Conservation (phyloP, 2,888 invertebrate genomes). For the Drosophila stalkeri region DNA sequence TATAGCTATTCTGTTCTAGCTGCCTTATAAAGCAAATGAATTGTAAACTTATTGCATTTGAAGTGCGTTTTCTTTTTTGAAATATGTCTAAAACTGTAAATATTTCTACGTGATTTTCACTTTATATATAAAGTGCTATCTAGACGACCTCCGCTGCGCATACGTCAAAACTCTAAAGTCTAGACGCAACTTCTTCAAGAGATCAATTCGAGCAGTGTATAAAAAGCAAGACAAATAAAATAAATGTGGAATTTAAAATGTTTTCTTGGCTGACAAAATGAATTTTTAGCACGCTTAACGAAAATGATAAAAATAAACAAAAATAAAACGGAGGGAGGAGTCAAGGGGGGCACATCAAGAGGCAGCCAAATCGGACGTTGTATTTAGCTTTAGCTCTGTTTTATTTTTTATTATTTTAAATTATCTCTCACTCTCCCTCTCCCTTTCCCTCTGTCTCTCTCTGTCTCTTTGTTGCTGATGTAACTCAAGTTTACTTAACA, state of each 20-base stretch:
- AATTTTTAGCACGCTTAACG: slow-evolving; percentile 70
- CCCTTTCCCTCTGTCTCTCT: background rate
- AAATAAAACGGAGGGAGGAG: slow-evolving; percentile 19
- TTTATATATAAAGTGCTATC: background rate
- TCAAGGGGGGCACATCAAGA: background rate
- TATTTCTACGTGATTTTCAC: slow-evolving; percentile 4
- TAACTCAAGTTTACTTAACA: slow-evolving; percentile 9
- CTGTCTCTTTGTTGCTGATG: background rate
- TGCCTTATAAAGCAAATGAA: slow-evolving; percentile 40
- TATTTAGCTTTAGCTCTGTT: slow-evolving; percentile 20
- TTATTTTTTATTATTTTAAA: slow-evolving; percentile 21
- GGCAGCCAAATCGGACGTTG: slow-evolving; percentile 20
- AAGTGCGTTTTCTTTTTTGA: slow-evolving; percentile 30
- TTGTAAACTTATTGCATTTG: slow-evolving; percentile 44
- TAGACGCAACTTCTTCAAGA: slow-evolving; percentile 15
- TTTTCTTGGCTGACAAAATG: slow-evolving; percentile 52
- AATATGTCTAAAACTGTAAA: slow-evolving; percentile 34
- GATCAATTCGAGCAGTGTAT: slow-evolving; percentile 26
- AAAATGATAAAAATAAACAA: slow-evolving; percentile 75
- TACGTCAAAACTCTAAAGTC: slow-evolving; percentile 15
- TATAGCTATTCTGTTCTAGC: background rate
- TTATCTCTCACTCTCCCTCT: background rate
- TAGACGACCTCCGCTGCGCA: slow-evolving; percentile 62
- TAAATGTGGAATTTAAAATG: slow-evolving; percentile 37
- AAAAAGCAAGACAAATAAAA: background rate